Evolutionary conservation across 2,888 invertebrate species (phyloP), one percentile per base, ranked within the genome.

Genomic region (Ypsolopha scabrella): DNA sequence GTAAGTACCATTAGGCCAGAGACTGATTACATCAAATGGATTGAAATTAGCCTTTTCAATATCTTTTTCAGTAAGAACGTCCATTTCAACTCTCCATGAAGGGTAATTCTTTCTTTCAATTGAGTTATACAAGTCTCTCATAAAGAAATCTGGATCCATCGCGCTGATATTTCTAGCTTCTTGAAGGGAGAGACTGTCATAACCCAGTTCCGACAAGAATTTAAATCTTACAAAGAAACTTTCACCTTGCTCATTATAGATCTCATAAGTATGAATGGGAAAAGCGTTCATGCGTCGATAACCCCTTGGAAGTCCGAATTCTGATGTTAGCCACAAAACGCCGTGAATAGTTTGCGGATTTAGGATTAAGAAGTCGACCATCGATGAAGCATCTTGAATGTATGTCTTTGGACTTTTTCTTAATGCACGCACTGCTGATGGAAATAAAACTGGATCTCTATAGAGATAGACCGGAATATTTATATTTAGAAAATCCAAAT

Each of bases 381-480:
- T 66, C 69, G 75, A 75, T 2, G 68, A 69, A 1, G 11, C 11
- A 52, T 71, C 69, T 0, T 49, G 39, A 3, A 74, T 34, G 64
- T 88, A 78, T 1, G 90, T 89, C 14, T 67, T 72, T 14, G 90
- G 90, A 59, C 90, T 90, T 56, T 87, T 72, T 82, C 66, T 89
- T 56, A 87, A 87, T 1, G 87, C 72, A 59, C 88, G 89, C 38
- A 86, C 80, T 53, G 89, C 75, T 54, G 72, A 70, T n/a, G 80
- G 79, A 59, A 90, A 90, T 54, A 80, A 61, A 35, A 77, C 59
- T 1, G 89, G 87, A 58, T 90, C 89, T 56, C 87, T 74, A 56
- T 88, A 80, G 53, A 88, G 81, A 69, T 87, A 90, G 37, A 89
- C 83, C 1, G 89, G 89, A 1, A 83, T 86, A 58, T 88, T 86